Evolutionary conservation across 2,888 invertebrate genomes (phyloP).

Genomic region (Rotaria socialis): DNA sequence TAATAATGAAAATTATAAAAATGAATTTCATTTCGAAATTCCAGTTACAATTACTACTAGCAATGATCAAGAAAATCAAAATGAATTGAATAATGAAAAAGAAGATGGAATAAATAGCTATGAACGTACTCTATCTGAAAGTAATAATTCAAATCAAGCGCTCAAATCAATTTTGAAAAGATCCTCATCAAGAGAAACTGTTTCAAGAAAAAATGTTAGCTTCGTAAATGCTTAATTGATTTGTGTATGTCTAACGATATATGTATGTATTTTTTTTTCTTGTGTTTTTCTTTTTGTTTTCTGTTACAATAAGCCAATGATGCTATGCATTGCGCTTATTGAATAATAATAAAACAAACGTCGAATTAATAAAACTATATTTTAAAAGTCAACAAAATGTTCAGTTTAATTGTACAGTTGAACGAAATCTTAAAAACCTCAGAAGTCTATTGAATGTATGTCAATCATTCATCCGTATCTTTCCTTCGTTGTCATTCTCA

Average conservation of each 20-base stretch:
- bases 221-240: conserved; percentile 9
- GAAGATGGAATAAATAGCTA: not conserved
- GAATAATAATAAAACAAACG: not conserved
- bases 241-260: not conserved
- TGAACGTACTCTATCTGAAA: not conserved
- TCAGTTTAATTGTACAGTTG: too few relatives aligned
- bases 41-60: conserved; percentile 18
- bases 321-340: not conserved
- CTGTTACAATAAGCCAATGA: not conserved
- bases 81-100: not conserved
- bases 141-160: not conserved
- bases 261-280: not conserved
- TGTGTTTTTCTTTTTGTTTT: not conserved
- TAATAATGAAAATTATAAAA: conserved; percentile 2
- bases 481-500: not conserved
- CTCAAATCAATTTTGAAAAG: conserved; percentile 29
- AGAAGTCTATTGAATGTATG: too few relatives aligned
- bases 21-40: conserved; percentile 33
- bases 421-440: too few relatives aligned
- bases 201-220: conserved; percentile 33
- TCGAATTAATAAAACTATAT: not conserved
- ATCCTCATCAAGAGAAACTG: conserved; percentile 15
- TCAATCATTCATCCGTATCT: not conserved
- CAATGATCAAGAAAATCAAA: not conserved
- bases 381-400: not conserved